These are phyloP conservation scores for Dione vanillae DNA, from an alignment of 2,888 invertebrate species.

Conservation along the genomic window DNA sequence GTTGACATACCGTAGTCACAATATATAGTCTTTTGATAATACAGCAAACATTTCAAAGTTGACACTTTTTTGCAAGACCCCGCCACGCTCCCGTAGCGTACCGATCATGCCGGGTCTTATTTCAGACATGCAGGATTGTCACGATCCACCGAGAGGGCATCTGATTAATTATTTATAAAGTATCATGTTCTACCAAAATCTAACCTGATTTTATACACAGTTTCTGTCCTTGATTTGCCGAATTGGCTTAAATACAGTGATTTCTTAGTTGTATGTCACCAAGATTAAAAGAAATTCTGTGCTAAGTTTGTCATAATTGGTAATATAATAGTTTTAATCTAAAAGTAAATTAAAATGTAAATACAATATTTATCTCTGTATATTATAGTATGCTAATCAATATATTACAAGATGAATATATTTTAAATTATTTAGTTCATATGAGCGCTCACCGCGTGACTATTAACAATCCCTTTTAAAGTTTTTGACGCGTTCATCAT, in stretches of 20 bases:
- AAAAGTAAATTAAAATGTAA: neutral
- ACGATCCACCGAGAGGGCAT: slow-evolving; percentile 10
- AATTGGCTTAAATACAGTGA: neutral
- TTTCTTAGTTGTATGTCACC: neutral
- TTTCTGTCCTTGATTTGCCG: neutral
- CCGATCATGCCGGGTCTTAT: slow-evolving; percentile 23
- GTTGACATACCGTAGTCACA: neutral
- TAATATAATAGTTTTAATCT: too few species aligned
- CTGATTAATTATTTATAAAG: slow-evolving; percentile 37
- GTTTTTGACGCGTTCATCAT: too few species aligned
- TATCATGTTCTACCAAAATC: slow-evolving; percentile 18
- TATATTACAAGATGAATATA: too few species aligned
- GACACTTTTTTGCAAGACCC: slow-evolving; percentile 20
- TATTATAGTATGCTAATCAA: too few species aligned
- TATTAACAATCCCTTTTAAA: too few species aligned
- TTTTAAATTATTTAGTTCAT: too few species aligned
- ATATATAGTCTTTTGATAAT: neutral
- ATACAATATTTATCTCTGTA: too few species aligned
- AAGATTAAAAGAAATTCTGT: too few species aligned
- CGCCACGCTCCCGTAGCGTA: slow-evolving; percentile 2
- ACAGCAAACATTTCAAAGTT: slow-evolving; percentile 16
- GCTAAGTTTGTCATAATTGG: too few species aligned
- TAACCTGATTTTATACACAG: slow-evolving; percentile 1
- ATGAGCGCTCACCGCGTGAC: too few species aligned
- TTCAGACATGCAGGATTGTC: slow-evolving; percentile 45